phyloP scores from a whole-genome alignment of 2,113 vertebrate species.

The Panthera leo region DNA sequence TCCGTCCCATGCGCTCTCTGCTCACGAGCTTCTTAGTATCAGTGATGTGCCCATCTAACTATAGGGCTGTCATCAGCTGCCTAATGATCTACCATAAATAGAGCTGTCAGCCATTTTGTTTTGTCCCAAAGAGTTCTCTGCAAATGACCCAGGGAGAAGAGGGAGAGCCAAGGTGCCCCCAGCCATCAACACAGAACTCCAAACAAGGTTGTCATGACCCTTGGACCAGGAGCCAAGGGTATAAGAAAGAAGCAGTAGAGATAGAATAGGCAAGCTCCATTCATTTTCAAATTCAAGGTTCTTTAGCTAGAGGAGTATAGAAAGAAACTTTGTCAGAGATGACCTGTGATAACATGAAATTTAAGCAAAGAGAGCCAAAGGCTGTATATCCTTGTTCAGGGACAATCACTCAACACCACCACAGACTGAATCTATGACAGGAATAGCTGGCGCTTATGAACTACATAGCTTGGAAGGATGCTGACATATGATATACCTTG shows the following conservation, averaged over 20 bases:
- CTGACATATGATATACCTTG: slow-evolving; percentile 20
- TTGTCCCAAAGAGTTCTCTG: slow-evolving; percentile 45
- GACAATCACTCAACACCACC: slow-evolving; percentile 66
- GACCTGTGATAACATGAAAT: background rate
- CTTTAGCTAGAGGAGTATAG: background rate
- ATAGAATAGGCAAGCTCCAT: background rate
- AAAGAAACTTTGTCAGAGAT: background rate
- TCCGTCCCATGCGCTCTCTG: background rate
- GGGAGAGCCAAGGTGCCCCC: background rate
- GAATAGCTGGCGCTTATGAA: background rate
- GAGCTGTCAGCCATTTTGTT: slow-evolving; percentile 39
- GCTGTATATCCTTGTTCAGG: slow-evolving; percentile 9
- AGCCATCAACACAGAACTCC: background rate
- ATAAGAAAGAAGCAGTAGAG: background rate
- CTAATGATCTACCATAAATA: slow-evolving; percentile 48
- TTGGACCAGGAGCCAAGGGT: background rate
- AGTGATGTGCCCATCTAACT: slow-evolving; percentile 42
- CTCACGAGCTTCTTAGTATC: background rate
- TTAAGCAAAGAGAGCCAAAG: background rate
- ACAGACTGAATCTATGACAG: slow-evolving; percentile 1
- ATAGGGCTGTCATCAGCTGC: slow-evolving; percentile 59
- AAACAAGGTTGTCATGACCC: background rate
- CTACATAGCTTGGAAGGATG: background rate
- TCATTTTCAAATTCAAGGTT: background rate
- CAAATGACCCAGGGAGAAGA: background rate